Evolutionary conservation across 1,140 invertebrate genomes (phyloP), one percentile per base, ranked within the genome.

Genomic region (Microplitis mediator): DNA sequence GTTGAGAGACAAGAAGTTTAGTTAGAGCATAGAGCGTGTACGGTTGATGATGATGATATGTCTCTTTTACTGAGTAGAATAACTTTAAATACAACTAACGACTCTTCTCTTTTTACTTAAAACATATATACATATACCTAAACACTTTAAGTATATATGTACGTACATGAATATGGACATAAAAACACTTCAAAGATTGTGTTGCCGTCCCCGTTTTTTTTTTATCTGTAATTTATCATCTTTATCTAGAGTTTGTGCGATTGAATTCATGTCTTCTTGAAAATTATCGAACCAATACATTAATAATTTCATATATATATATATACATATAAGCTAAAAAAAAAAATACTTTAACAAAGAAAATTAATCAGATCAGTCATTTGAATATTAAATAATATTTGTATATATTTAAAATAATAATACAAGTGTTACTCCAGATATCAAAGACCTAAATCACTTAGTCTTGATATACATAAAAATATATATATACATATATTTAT

Each of bases 1-100:
- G 74, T 45, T 45, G 39, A 45, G 74, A 73, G 81, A 80, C 78
- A 81, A 84, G 80, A 82, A 84, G 79, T 23, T 23, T 23, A 23
- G 23, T 76, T 75, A 76, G 70, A 56, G 45, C 70, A 69, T 66
- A 54, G 39, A 45, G 6, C 39, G 39, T 45, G 39, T 45, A 45
- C 39, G 39, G 6, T n/a, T 50, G 45, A 56, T 64, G 63, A 23
- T 23, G 23, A 60, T 54, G 65, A 34, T 65, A 64, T 35, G 54
- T 23, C 71, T 56, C 56, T 71, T 71, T 71, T 34, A 45, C 39
- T 3, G 11, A 45, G 14, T 31, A 61, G 52, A 61, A 39, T 45
- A 32, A 14, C 64, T 61, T 52, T 31, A 14, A 58, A 58, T 31
- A 58, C 23, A 16, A 50, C 63, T 50, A 50, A 13, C 13, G 3